These are phyloP conservation scores for Parauchenoglanis punctatus DNA, from an alignment of 2,797 vertebrate species.

Conservation along the genomic window DNA sequence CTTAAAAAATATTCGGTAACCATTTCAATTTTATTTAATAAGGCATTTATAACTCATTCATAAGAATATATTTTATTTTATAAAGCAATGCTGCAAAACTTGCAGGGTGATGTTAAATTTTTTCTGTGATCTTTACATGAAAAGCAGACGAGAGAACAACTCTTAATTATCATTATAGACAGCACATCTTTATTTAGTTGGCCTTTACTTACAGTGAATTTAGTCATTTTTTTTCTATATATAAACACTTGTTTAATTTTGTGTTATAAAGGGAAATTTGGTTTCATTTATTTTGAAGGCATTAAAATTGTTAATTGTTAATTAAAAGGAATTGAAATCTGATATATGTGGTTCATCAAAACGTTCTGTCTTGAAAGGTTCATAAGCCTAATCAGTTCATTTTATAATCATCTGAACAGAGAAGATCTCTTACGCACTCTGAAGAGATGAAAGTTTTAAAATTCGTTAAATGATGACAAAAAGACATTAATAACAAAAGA, in stretches of 20 bases:
- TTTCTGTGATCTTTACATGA: background rate
- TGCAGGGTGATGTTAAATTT: background rate
- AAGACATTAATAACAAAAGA: no score
- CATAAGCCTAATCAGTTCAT: background rate
- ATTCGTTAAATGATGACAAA: no score
- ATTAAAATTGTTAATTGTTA: background rate
- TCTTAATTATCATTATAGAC: background rate
- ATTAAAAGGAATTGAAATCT: background rate
- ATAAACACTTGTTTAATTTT: background rate
- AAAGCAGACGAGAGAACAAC: background rate
- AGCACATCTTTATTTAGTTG: background rate
- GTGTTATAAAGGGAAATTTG: background rate
- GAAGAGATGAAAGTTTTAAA: background rate
- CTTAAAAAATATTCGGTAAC: background rate
- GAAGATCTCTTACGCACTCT: background rate
- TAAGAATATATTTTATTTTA: background rate
- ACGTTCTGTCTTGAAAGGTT: background rate
- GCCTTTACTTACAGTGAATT: background rate
- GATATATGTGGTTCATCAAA: background rate
- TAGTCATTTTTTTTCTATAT: background rate
- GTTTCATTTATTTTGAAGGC: background rate
- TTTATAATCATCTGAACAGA: background rate
- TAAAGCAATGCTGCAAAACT: background rate
- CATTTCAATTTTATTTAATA: background rate
- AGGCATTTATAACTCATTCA: background rate